These are phyloP conservation scores for Meandrina meandrites DNA, from an alignment of 92 coral and sea anemone genomes.

Conservation along the genomic window DNA sequence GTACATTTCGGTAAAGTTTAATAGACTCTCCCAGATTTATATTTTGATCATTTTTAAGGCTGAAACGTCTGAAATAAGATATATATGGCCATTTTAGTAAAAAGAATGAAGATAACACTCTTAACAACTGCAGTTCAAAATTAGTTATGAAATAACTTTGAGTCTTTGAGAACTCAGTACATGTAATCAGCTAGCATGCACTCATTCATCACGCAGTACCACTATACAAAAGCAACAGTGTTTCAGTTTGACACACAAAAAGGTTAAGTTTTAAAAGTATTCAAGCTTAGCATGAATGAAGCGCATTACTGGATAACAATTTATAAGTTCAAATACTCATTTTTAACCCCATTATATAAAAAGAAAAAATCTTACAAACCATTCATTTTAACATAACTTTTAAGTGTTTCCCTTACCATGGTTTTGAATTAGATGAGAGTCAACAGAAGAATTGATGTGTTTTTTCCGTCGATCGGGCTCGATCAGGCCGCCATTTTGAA, in stretches of 20 bases:
- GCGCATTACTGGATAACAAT: too few relatives aligned
- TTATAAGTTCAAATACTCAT: background rate
- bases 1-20: too few relatives aligned
- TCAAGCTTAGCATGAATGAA: background rate
- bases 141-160: too few relatives aligned
- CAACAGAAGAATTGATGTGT: background rate
- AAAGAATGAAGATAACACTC: too few relatives aligned
- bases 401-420: slow-evolving; percentile 27
- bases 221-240: background rate
- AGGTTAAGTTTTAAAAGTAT: background rate
- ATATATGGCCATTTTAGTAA: too few relatives aligned
- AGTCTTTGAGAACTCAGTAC: too few relatives aligned
- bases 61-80: too few relatives aligned
- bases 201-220: too few relatives aligned
- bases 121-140: background rate
- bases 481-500: slow-evolving; percentile 46
- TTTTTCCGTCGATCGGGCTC: background rate
- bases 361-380: background rate
- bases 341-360: too few relatives aligned
- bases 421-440: slow-evolving; percentile 13
- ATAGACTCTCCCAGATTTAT: too few relatives aligned
- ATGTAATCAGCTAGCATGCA: background rate
- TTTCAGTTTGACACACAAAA: background rate
- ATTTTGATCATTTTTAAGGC: too few relatives aligned
- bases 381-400: background rate